Percentiles rank a stretch among this genome's conserved stretches.
These are phyloP conservation scores for Acrossocheilus wenchowensis DNA, from an alignment of 2,797 vertebrate species.

Conservation along the genomic window DNA sequence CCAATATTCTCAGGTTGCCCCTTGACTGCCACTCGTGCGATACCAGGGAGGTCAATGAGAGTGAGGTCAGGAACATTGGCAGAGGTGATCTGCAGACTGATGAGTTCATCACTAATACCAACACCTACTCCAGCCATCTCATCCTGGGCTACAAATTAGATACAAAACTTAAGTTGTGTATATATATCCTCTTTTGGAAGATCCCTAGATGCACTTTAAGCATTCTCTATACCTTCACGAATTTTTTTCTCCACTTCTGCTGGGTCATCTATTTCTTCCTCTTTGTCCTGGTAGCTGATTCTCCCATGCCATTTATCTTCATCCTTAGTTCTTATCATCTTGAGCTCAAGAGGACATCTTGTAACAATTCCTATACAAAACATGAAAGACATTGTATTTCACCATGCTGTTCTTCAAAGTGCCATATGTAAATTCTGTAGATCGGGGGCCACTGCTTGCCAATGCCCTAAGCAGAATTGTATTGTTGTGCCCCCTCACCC, in stretches of 20 bases:
- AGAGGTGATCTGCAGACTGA: slow-evolving; percentile 85
- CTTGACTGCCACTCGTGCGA: slow-evolving; percentile 84
- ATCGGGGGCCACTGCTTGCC: background rate
- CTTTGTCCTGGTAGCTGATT: slow-evolving; percentile 67
- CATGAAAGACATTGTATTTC: background rate
- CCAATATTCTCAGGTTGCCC: slow-evolving; percentile 85
- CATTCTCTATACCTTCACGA: slow-evolving; percentile 60
- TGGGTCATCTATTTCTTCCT: slow-evolving; percentile 57
- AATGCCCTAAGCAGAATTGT: no score
- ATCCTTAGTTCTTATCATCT: slow-evolving; percentile 73
- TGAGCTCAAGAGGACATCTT: slow-evolving; percentile 79
- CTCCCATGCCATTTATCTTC: slow-evolving; percentile 71
- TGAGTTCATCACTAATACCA: slow-evolving; percentile 82
- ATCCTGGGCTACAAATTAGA: slow-evolving; percentile 72
- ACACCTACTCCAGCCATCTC: slow-evolving; percentile 72
- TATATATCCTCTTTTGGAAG: background rate
- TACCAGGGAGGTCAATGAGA: slow-evolving; percentile 90
- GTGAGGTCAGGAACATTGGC: slow-evolving; percentile 87
- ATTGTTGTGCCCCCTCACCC: no score
- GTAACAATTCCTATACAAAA: slow-evolving; percentile 77
- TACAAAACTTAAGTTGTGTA: background rate
- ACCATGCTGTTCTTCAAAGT: background rate
- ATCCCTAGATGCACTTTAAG: background rate
- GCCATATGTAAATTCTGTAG: background rate
- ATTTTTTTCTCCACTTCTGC: slow-evolving; percentile 64